Evolutionary conservation across 2,888 invertebrate genomes (phyloP), one percentile per base, ranked within the genome.

Genomic region (Papilio demoleus): DNA sequence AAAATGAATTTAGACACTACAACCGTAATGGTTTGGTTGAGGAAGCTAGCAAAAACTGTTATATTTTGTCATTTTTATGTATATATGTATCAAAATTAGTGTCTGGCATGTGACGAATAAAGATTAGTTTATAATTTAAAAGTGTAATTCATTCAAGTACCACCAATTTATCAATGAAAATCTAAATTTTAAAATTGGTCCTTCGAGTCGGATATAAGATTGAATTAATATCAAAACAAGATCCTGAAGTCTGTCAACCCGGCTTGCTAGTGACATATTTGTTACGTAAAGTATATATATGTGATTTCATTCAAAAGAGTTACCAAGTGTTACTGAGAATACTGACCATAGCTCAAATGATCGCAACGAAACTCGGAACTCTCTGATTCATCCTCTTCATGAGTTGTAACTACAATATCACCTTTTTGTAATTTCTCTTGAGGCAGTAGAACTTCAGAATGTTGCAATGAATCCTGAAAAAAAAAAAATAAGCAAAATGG

Each of bases 261-360:
- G n/a, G n/a, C n/a, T n/a, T n/a, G n/a, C n/a, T n/a, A n/a, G n/a
- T n/a, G n/a, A n/a, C n/a, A n/a, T n/a, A n/a, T n/a, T n/a, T n/a
- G n/a, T n/a, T n/a, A n/a, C n/a, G 31, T 4, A 4, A 31, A 4
- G 31, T 6, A 31, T 31, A 6, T 6, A 31, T 31, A 4, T 31
- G 6, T 4, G 31, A 31, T 4, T 12, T 38, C 1, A 38, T 38
- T 9, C 38, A 14, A 38, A 38, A 38, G 11, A 17, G n/a, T n/a
- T n/a, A n/a, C n/a, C n/a, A n/a, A n/a, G n/a, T n/a, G n/a, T n/a
- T n/a, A n/a, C n/a, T n/a, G n/a, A n/a, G 19, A 47, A 58, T 53
- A 58, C 47, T n/a, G 19, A 70, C 70, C 70, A 19, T 66, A 70
- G 66, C 66, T 59, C 2, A 70, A 12, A 24, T 70, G 66, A 31